Evolutionary conservation across 2,113 vertebrate species (phyloP), one percentile per base, ranked within the genome.

Genomic region (Todiramphus chloris): DNA sequence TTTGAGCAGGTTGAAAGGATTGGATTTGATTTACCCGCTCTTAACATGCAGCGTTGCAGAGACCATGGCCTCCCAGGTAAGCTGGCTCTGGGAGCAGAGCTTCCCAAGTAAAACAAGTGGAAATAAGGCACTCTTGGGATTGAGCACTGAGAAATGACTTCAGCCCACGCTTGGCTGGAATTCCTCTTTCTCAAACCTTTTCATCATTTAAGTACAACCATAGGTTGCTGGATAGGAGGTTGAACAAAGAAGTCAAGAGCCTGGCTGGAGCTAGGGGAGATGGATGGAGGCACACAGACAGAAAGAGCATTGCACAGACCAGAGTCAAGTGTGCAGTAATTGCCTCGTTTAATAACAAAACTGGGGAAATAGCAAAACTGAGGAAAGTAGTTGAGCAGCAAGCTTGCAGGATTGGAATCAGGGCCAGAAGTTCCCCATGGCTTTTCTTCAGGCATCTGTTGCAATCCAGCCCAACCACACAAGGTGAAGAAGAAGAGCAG

Each of bases 11-110:
- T 94, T 89, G 67, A 67, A 35, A 90, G 90, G 93, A 93, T 98
- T 1, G 96, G 98, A 8, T 91, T 99, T 89, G 99, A 99, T 83
- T 94, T 99, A 31, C 96, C 97, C 0, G 80, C 98, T 0, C 96
- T 99, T n/a, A 99, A 99, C 97, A 98, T 99, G 98, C 98, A 99
- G 59, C 95, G 98, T 5, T 76, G 98, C 74, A 97, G 98, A 16
- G 99, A 99, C 11, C 98, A 99, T 0, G 98, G 98, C 70, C 94
- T 99, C 12, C 98, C 97, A 62, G 98, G 99, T 99, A 73, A 96
- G 63, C 5, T 70, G 72, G 31, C 51, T 43, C 23, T 10, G 30
- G 66, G 28, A 78, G n/a, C 18, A 69, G 67, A 48, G 14, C 62
- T 73, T 16, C 23, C n/a, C 13, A 43, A 35, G n/a, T 0, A 39